These are phyloP conservation scores for Neolamprologus caudopunctatus DNA, from an alignment of 2,113 vertebrate species.

Conservation along the genomic window DNA sequence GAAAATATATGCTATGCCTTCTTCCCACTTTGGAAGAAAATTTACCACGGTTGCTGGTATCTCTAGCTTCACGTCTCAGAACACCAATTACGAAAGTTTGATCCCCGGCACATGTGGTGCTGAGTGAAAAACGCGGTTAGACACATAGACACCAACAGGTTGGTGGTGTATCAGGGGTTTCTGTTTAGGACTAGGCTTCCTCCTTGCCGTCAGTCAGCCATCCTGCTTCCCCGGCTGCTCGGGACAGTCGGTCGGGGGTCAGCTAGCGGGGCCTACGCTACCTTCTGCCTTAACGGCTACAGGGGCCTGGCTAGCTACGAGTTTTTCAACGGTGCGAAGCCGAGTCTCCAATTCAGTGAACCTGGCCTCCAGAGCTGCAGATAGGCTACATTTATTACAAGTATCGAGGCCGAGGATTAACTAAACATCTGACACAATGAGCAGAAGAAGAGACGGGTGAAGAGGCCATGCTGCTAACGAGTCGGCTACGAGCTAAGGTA, in stretches of 20 bases:
- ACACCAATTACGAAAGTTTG: rapidly evolving
- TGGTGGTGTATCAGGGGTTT: background rate
- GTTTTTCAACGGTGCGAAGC: background rate
- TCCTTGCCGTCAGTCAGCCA: background rate
- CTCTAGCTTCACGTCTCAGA: background rate
- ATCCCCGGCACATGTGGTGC: rapidly evolving
- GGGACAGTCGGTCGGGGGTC: background rate
- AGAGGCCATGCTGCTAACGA: background rate
- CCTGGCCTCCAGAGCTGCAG: background rate
- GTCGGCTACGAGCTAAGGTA: background rate
- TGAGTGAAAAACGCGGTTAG: background rate
- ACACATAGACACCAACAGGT: background rate
- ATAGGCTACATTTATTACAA: background rate
- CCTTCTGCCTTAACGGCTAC: background rate
- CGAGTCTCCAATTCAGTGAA: background rate
- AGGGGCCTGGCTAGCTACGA: background rate
- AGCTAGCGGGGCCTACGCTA: background rate
- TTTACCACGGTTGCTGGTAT: background rate
- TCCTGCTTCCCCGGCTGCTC: background rate
- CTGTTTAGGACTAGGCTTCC: background rate
- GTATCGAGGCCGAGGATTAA: background rate
- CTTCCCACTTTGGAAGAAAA: background rate
- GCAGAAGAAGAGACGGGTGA: background rate
- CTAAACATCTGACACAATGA: background rate
- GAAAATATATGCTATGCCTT: background rate